Base-by-base conservation (phyloP, 2,797 vertebrate genomes). In the Eutrigla gurnardus region DNA sequence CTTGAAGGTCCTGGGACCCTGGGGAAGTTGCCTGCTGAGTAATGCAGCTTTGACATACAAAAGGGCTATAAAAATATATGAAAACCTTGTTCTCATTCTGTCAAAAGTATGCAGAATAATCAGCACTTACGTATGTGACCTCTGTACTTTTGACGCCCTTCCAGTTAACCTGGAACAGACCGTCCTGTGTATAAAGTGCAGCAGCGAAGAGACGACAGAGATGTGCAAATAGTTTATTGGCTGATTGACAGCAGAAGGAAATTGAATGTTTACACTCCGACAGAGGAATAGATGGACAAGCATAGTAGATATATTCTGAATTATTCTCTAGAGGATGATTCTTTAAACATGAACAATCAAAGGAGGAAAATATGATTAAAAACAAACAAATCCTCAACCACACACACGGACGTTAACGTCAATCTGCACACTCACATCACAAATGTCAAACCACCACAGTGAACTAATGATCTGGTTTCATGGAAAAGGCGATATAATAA, bases 181-280 rank as follows among this genome's bases (percentile, higher is more conserved):
- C 33, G 65, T 10, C 12, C 55, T 32, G 0, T 2, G 13, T 40
- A 35, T 37, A 50, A 50, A 8, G 5, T 25, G 25, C 25, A 25
- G 25, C 60, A 25, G 36, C 43, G 0, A 12, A 60, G 58, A 82
- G 49, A 52, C 50, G 8, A 60, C 18, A 43, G 33, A 74, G 68
- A 83, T 93, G 92, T 91, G 91, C 89, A 90, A 93, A 87, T 83
- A 71, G 74, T 93, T 94, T 93, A 94, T 94, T 93, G 89, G 85
- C 70, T 53, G 85, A 88, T 81, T 82, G 85, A 92, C 82, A 89
- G 83, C 61, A 73, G 84, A 87, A 74, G 73, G 79, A 75, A 69
- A 70, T 80, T 80, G 55, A 70, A 86, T 75, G 85, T 84, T 42
- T 81, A 89, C 83, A 90, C 84, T 89, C 83, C 81, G 79, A 68